Evolutionary conservation across 1,140 invertebrate species (phyloP), one percentile per base, ranked within the genome.

Genomic region (Euglossa dilemma): DNA sequence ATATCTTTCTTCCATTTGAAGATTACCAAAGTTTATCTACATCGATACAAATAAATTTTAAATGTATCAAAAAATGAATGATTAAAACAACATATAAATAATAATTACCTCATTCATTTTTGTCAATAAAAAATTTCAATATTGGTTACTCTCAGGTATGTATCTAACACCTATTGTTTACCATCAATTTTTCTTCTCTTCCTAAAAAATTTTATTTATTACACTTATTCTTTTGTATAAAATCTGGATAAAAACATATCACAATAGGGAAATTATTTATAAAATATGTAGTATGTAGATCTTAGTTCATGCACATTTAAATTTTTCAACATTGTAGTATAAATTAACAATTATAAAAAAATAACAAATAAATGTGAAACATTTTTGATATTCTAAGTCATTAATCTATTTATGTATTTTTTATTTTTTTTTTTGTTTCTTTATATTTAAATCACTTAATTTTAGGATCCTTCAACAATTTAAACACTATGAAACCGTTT

Each of bases 1-100:
- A 25, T 77, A 91, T 18, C 89, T 86, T 59, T 92, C 77, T 18
- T 92, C 89, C 50, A 47, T 72, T 82, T 89, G 71, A 11, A 91
- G 0, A 36, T 88, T 66, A 7, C 47, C 74, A 75, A 91, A 92
- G 18, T 85, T 91, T 1, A 57, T 77, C 92, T 93, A 25, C 0
- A 69, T 66, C 9, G 66, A 79, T 45, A 28, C 3, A 59, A 59
- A 75, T 56, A 64, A 64, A 54, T 66, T 67, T 6, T 45, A 56
- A 23, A 50, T 64, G 16, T 54, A 67, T 16, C 20, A 23, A 25
- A 20, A 6, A 64, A 52, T 43, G 25, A 54, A n/a, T 67, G 5
- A 23, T 23, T 28, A 23, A 64, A 20, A 56, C 14, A 28, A 57
- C n/a, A 50, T 0, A n/a, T 5, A 14, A 23, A 11, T 25, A 43